Evolutionary conservation across 2,888 invertebrate genomes (phyloP), one percentile per base, ranked within the genome.

Genomic region (Machimus atricapillus): DNA sequence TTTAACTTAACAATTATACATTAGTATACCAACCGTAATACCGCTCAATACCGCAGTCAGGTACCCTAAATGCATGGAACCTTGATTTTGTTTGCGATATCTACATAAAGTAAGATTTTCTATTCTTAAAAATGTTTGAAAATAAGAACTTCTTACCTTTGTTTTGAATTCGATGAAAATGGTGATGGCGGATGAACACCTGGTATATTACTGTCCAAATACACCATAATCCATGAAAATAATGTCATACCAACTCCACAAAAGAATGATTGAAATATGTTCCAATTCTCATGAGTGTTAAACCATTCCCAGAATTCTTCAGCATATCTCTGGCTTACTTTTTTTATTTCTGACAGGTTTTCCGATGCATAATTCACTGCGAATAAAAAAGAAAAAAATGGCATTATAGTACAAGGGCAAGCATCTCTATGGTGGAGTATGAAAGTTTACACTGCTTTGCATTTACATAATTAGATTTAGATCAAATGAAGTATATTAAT

Each of bases 101-200:
- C 92, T 92, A 34, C 6, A 89, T 88, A 19, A 46, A 87, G 88
- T 40, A 66, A 4, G 23, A 85, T 74, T 66, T 78, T 81, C 23
- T n/a, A 34, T 46, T 58, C 0, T 58, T 76, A 46, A 19, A 66
- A 40, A 19, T 77, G 14, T 77, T 2, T 6, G 52, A 6, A 52
- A 19, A 52, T 23, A 31, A 12, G 77, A n/a, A 79, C 8, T 34
- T 89, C 90, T 91, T 90, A 92, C 92, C 94, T 92, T 31, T 89
- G 92, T 90, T 93, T 93, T 89, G 93, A 93, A 34, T 91, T 91
- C 16, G 94, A 93, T 85, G 94, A 94, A 88, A 95, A 93, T 27
- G 95, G 94, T 76, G 94, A 93, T 4, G 94, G 94, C 34, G 95
- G 95, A 90, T 93, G 92, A 4, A 94, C 90, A 19, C 95, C 95